Conservation (phyloP, 1,140 invertebrate species). For the Wiebesia pumilae region DNA sequence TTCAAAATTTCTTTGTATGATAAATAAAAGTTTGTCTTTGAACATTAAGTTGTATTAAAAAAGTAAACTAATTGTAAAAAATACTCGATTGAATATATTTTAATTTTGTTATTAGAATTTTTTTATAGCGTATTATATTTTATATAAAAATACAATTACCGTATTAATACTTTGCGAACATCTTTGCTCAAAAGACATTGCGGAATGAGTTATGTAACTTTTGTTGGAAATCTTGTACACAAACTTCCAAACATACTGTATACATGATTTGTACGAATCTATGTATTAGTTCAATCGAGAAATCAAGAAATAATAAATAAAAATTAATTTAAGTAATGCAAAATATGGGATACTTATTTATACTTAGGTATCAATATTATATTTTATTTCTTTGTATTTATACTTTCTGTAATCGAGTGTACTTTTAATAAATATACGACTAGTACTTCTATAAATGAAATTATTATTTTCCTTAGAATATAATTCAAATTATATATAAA, state of each 20-base stretch:
- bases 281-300: not conserved
- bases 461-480: not conserved
- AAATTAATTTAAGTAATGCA: not conserved
- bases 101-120: not conserved
- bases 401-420: slow-evolving; percentile 37
- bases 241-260: slow-evolving; percentile 11
- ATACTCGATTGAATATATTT: not conserved
- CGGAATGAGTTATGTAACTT: not conserved
- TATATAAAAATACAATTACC: not conserved
- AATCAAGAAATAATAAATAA: not conserved
- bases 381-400: slow-evolving; percentile 35
- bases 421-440: slow-evolving; percentile 48
- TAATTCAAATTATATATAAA: no score
- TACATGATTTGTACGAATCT: not conserved
- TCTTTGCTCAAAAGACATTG: not conserved
- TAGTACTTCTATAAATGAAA: not conserved
- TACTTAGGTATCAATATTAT: not conserved
- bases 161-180: not conserved
- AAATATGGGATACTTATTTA: no score
- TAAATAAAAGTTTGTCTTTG: no score
- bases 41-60: not conserved
- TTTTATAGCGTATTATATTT: no score
- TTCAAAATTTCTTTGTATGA: no score
- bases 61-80: not conserved
- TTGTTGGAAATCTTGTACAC: slow-evolving; percentile 41